Evolutionary conservation across 2,888 invertebrate genomes (phyloP).

Genomic region (Cheiracanthium punctorium): DNA sequence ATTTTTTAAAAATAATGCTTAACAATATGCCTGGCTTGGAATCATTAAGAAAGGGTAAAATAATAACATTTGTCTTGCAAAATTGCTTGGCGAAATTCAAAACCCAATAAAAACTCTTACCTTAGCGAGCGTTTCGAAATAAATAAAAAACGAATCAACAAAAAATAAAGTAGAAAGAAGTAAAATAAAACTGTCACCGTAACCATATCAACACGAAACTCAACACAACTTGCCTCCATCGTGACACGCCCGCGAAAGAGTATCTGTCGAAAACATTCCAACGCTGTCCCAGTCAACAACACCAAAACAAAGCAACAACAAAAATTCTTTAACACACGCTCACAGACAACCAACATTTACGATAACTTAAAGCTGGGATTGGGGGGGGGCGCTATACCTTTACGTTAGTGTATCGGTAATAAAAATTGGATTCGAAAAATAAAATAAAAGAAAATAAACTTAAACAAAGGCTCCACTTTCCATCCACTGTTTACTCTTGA

Average conservation of each 20-base stretch:
- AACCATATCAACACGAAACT: conserved; percentile 2
- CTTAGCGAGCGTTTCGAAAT: no score
- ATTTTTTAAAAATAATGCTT: no score
- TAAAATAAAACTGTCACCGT: neutral
- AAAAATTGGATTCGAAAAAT: neutral
- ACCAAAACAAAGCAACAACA: neutral
- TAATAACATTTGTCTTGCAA: no score
- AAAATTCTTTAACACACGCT: neutral
- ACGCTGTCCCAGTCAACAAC: neutral
- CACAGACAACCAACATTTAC: no score
- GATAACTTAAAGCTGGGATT: no score
- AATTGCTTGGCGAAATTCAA: no score
- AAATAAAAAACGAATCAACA: no score
- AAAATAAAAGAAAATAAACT: neutral
- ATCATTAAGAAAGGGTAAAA: no score
- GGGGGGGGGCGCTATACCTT: neutral
- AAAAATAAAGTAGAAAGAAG: no score
- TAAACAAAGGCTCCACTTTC: no score
- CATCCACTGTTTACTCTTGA: conserved; percentile 44
- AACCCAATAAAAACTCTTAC: no score
- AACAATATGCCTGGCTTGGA: no score
- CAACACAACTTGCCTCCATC: neutral
- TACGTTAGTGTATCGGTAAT: neutral
- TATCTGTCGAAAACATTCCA: neutral
- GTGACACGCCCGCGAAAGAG: neutral